Evolutionary conservation across 2,888 invertebrate species (phyloP), one percentile per base, ranked within the genome.

Genomic region (Pachydiplax longipennis): DNA sequence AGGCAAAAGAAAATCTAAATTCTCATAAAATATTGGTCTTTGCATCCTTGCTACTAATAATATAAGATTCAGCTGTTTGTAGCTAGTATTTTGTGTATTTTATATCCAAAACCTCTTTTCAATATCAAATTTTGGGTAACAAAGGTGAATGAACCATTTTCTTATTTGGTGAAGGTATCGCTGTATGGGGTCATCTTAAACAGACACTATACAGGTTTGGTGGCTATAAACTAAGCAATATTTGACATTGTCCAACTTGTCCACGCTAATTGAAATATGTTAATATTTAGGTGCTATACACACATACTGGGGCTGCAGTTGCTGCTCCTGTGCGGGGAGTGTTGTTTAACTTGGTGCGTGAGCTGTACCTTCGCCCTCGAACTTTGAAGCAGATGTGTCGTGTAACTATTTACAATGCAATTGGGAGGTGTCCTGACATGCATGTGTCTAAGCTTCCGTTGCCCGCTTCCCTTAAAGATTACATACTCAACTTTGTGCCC

Each of bases 351-450:
- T 94, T 96, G 58, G 95, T 97, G 92, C 95, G 96, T 92, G 95
- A 95, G 90, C 94, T 97, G 92, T 95, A 96, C 92, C 95, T 96
- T 65, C 94, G 95, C 91, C 97, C 97, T 15, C 94, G 97, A 81
- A 95, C 95, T 91, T 94, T 97, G n/a, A 96, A 97, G 93, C 97
- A 97, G 93, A 95, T 97, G 91, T 95, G 96, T 81, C 95, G 97
- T 35, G 96, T 96, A 90, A 95, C 95, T 92, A 96, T 97, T 91
- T 96, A 97, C 93, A 95, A 96, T 92, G 95, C 96, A 90, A 93
- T 97, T 91, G 95, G 95, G 91, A 94, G 96, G 83, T 95, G 95
- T 92, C 94, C 97, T 90, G 96, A 96, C n/a, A 94, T 95, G 91
- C 95, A 95, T 93, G 95, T 96, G 90, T 96, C 95, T 93, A 95